Evolutionary conservation across 2,113 vertebrate genomes (phyloP).

Genomic region (Thamnophis sirtalis): DNA sequence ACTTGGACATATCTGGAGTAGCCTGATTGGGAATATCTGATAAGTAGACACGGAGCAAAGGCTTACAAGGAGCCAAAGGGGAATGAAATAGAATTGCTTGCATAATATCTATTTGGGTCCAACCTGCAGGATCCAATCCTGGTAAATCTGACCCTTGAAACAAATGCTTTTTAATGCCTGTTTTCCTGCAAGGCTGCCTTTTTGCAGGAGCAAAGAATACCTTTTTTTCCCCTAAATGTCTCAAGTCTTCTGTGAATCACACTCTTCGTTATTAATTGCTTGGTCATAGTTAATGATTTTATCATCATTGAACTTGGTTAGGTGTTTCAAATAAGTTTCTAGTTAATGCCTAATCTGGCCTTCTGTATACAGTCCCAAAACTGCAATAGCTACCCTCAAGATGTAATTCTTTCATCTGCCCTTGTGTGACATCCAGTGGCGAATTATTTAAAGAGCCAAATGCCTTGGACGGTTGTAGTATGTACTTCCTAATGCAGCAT

Average conservation of each 20-base stretch:
- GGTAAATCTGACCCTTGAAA: background rate
- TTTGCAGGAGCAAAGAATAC: background rate
- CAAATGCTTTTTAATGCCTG: background rate
- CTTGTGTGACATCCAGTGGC: conserved; percentile 68
- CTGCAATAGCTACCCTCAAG: background rate
- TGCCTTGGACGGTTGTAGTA: background rate
- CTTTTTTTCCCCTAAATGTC: background rate
- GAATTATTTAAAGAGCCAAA: conserved; percentile 8
- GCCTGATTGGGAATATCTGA: background rate
- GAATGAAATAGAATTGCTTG: background rate
- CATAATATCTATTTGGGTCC: background rate
- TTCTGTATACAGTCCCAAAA: background rate
- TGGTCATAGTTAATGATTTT: conserved; percentile 17
- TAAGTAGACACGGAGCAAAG: background rate
- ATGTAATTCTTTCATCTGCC: conserved; percentile 41
- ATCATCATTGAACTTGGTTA: conserved; percentile 7
- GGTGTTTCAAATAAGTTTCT: background rate
- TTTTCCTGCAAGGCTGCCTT: background rate
- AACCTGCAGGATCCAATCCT: background rate
- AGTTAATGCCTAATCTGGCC: conserved; percentile 14
- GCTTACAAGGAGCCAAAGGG: background rate
- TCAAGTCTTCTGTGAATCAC: background rate
- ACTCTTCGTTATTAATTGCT: conserved; percentile 2
- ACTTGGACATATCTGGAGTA: background rate
- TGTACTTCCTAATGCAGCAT: background rate